Base-by-base conservation (phyloP, 2,113 vertebrate species). In the Sturnus vulgaris region DNA sequence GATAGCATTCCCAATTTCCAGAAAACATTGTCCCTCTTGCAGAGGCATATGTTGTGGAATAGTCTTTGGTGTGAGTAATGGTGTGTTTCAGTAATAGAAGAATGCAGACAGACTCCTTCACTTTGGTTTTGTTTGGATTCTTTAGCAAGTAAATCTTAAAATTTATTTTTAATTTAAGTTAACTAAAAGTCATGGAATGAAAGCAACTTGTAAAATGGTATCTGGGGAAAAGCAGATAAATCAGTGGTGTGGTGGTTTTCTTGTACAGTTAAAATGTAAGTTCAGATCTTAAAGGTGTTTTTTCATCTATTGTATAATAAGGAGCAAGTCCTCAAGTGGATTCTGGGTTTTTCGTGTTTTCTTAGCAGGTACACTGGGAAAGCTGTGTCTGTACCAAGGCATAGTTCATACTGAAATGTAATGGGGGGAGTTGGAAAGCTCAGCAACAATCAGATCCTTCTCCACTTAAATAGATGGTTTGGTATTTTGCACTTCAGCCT, bases 81-180 rank as follows among this genome's bases (percentile, higher is more conserved):
- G 37, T 61, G 31, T 66, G 22, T 91, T 88, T 81, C 42, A 82
- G 44, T 78, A 68, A 65, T 21, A 63, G 69, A 71, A 55, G 37
- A 85, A 73, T 84, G 42, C 90, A 90, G 91, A 85, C 68, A 68
- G 63, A 53, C 23, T 49, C 64, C 65, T 73, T 92, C 35, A n/a
- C 4, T 3, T 49, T 23, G n/a, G 4, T 24, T 77, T 94, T 47
- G 7, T 55, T 83, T 31, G 24, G 28, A 77, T 59, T 87, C 68
- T 69, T 81, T 55, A 35, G 71, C 17, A 50, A 61, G 37, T 82
- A 46, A 82, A 78, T 95, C 85, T 82, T 88, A 55, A 97, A 90
- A 82, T 70, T 8, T 44, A 24, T 33, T 91, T 80, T 95, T 79
- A 81, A 40, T 70, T 15, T n/a, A 59, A 70, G 30, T 40, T 73